These are phyloP conservation scores for Stegodyphus mimosarum DNA, from an alignment of 1,140 invertebrate genomes.

Conservation along the genomic window DNA sequence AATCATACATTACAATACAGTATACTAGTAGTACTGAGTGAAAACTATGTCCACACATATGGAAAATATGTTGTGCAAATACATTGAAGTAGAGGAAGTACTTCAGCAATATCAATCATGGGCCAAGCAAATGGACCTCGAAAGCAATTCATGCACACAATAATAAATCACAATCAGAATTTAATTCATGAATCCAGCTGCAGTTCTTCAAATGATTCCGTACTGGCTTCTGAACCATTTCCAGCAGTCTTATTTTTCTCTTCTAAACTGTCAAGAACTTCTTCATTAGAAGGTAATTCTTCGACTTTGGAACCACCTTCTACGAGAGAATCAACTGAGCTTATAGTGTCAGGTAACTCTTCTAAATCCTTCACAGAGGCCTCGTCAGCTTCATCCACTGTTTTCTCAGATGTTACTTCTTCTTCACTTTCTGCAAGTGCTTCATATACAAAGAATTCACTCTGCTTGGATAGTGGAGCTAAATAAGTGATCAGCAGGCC, in stretches of 20 bases:
- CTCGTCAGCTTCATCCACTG: slow-evolving; percentile 44
- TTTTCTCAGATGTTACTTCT: slow-evolving; percentile 53
- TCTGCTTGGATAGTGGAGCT: slow-evolving; percentile 69
- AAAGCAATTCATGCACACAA: background rate
- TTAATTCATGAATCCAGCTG: slow-evolving; percentile 55
- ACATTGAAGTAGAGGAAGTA: no score
- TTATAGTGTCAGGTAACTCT: slow-evolving; percentile 41
- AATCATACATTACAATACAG: no score
- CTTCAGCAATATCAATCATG: no score
- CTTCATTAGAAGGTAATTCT: slow-evolving; percentile 44
- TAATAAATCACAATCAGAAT: background rate
- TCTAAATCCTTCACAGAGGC: slow-evolving; percentile 36
- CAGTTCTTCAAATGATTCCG: slow-evolving; percentile 57
- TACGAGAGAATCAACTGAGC: slow-evolving; percentile 29
- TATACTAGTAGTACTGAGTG: no score
- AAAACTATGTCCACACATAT: no score
- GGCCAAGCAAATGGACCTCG: background rate
- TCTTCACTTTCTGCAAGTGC: slow-evolving; percentile 63
- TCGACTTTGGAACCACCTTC: slow-evolving; percentile 51
- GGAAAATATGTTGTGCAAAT: no score
- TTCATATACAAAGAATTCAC: slow-evolving; percentile 70
- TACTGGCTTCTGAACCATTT: slow-evolving; percentile 53
- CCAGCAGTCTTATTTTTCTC: slow-evolving; percentile 42
- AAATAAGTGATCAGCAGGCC: slow-evolving; percentile 67
- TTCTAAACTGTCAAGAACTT: slow-evolving; percentile 49